A percentile compares a stretch with the other conserved stretches of the same genome.
Evolutionary conservation across 30 jellyfish, hydroid and myxozoan species (phyloP).

Genomic region (Pelagia noctiluca): DNA sequence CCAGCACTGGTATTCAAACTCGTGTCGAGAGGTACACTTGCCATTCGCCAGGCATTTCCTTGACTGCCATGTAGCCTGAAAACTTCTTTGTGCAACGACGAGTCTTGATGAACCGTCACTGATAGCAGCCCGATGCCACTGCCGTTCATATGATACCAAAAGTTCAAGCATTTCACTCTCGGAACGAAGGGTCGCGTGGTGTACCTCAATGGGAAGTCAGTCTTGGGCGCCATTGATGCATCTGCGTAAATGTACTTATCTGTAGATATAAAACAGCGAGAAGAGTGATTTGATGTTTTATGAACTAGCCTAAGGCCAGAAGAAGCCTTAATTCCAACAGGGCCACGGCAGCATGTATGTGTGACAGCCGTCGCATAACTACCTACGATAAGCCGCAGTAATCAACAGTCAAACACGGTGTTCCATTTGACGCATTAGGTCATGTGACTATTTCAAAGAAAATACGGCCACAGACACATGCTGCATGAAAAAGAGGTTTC

Average conservation of each 20-base stretch:
- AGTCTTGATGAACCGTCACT: slow-evolving; percentile 35
- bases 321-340: too few species aligned
- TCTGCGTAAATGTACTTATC: slow-evolving; percentile 59
- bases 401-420: too few species aligned
- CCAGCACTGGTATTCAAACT: slow-evolving; percentile 4
- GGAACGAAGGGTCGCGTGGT: slow-evolving; percentile 42
- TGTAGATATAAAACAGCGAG: background rate
- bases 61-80: slow-evolving; percentile 61
- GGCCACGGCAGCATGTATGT: too few species aligned
- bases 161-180: slow-evolving; percentile 52
- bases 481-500: too few species aligned
- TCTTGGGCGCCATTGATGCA: slow-evolving; percentile 31
- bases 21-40: slow-evolving; percentile 51
- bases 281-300: background rate
- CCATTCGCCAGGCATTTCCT: slow-evolving; percentile 63
- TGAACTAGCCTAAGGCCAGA: too few species aligned
- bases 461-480: too few species aligned
- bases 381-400: too few species aligned
- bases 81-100: slow-evolving; percentile 31
- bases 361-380: too few species aligned
- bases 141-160: slow-evolving; percentile 91
- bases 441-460: too few species aligned
- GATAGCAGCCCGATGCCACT: slow-evolving; percentile 69
- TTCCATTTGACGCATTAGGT: too few species aligned
- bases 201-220: slow-evolving; percentile 45